These are phyloP conservation scores for Danio rerio DNA, from an alignment of 2,113 vertebrate genomes.

Conservation along the genomic window DNA sequence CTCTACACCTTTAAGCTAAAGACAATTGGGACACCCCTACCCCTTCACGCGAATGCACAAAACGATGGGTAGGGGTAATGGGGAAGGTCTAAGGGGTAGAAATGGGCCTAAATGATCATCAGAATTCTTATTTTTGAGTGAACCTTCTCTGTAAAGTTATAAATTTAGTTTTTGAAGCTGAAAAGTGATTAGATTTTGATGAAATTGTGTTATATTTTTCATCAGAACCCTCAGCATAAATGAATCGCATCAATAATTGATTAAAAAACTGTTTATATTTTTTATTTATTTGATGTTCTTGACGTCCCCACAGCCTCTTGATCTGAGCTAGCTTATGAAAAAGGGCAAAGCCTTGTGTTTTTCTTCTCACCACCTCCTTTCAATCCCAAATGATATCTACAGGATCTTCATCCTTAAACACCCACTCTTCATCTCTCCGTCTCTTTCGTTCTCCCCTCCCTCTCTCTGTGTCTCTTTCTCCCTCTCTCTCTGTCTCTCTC, in stretches of 20 bases:
- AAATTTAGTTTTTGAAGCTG: not conserved
- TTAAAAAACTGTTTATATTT: constrained; percentile 36
- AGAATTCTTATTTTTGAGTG: not conserved
- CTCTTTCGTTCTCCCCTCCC: constrained; percentile 10
- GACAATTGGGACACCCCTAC: too few relatives aligned
- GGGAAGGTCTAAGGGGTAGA: not conserved
- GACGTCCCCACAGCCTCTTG: constrained; percentile 48
- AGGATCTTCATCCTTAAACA: constrained; percentile 39
- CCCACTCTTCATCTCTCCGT: constrained; percentile 21
- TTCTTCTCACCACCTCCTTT: constrained; percentile 39
- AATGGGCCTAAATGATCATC: not conserved
- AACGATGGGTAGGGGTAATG: too few relatives aligned
- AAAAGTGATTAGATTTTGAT: not conserved
- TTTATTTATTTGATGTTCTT: constrained; percentile 15
- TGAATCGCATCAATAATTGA: not conserved
- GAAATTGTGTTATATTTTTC: constrained; percentile 10
- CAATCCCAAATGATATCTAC: constrained; percentile 29
- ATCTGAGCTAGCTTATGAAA: constrained; percentile 55
- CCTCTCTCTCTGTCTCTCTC: constrained; percentile 64
- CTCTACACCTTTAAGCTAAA: too few relatives aligned
- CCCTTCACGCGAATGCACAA: too few relatives aligned
- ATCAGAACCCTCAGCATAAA: not conserved
- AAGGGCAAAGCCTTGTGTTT: constrained; percentile 54
- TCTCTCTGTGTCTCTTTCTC: constrained; percentile 56
- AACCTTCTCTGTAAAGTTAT: not conserved